These are phyloP conservation scores for Liodrosophila aerea DNA, from an alignment of 2,888 invertebrate genomes.

Conservation along the genomic window DNA sequence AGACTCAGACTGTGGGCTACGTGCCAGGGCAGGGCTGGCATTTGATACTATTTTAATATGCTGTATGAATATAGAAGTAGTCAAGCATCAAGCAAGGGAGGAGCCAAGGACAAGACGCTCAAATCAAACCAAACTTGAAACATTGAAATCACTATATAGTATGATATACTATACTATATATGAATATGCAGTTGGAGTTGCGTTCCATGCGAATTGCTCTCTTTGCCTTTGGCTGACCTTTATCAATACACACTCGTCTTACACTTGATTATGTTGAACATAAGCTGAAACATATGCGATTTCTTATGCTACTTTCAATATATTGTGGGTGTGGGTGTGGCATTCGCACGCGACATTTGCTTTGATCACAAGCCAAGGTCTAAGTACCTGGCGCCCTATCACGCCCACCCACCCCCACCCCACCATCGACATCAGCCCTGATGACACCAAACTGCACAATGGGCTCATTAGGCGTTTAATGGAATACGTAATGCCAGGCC, in stretches of 20 bases:
- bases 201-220: too few relatives aligned
- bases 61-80: constrained; percentile 52
- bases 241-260: too few relatives aligned
- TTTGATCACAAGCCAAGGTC: constrained; percentile 50
- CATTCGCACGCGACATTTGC: constrained; percentile 16
- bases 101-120: constrained; percentile 2
- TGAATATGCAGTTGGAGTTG: too few relatives aligned
- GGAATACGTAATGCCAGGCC: constrained; percentile 67
- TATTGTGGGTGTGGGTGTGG: constrained; percentile 6
- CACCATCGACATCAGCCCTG: constrained; percentile 28
- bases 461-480: constrained; percentile 75
- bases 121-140: not conserved
- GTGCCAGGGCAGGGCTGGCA: constrained; percentile 42
- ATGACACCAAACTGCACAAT: constrained; percentile 58
- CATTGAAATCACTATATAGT: not conserved
- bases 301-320: not conserved
- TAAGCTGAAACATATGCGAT: constrained; percentile 3
- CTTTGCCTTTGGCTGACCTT: too few relatives aligned
- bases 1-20: constrained; percentile 33
- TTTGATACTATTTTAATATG: constrained; percentile 63
- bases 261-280: not conserved
- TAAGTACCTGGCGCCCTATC: constrained; percentile 48
- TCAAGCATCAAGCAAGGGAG: constrained; percentile 9
- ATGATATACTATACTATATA: too few relatives aligned
- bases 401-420: constrained; percentile 12